Base-by-base conservation (phyloP, 1,140 invertebrate species). In the Drosophila leontia region DNA sequence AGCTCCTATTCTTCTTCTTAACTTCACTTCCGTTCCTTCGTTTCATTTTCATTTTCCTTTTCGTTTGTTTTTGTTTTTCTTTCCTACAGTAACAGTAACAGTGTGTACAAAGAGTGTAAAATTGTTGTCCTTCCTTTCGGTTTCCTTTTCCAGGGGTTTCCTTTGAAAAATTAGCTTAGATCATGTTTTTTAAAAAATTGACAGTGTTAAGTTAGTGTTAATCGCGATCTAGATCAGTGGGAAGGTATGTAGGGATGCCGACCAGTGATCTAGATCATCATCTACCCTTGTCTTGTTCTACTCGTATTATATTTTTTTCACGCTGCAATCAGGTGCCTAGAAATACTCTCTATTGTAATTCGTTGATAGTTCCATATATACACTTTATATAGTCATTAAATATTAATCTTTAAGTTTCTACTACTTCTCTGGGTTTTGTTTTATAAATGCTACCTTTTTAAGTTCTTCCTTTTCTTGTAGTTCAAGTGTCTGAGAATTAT, bases 331-430 rank as follows among this genome's bases (percentile, higher is more conserved):
- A 44, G 29, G 55, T 71, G 74, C 48, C 53, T 59, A 65, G 62
- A 67, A 78, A 78, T 78, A 59, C 63, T 44, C 79, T 88, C 85
- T 84, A 82, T 80, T 62, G 80, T 80, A 90, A 88, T 88, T 88
- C 84, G 84, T 88, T 88, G 84, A 88, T 90, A 90, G 80, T 81
- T 88, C 71, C 80, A 83, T 78, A 63, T 78, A 82, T 78, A 78
- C 65, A 78, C 75, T 78, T 58, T 72, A 76, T 80, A 76, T 55
- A 67, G 75, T 57, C 29, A 58, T 69, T 59, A 56, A 69, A 70
- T 51, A 51, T 68, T 77, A 80, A 64, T 62, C 39, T 35, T 78
- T 78, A 78, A 69, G 57, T 78, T 58, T 62, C 75, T 78, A 78
- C 75, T 75, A 78, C 55, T 61, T 63, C 32, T 13, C 29, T 50